Percentiles rank a stretch among this genome's conserved stretches.
These are phyloP conservation scores for Nesogale talazaci DNA, from an alignment of 2,113 vertebrate species.

Conservation along the genomic window DNA sequence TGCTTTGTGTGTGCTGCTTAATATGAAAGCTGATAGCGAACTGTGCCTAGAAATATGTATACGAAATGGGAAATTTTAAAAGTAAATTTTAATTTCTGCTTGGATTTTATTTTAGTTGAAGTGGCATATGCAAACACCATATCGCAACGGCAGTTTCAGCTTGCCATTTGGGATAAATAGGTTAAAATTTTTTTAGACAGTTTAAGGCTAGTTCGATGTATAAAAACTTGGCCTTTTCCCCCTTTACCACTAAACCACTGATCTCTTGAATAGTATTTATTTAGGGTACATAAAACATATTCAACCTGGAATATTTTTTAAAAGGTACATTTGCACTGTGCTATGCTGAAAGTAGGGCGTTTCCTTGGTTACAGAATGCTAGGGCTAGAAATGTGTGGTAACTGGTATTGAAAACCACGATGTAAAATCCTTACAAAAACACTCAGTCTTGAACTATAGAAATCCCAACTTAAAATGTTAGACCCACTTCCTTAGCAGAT, in stretches of 20 bases:
- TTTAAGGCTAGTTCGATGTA: not conserved
- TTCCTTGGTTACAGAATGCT: constrained; percentile 67
- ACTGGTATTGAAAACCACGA: constrained; percentile 63
- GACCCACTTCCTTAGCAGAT: constrained; percentile 26
- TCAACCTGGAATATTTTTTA: constrained; percentile 8
- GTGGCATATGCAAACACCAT: not conserved
- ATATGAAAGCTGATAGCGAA: constrained; percentile 18
- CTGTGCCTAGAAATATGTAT: constrained; percentile 27
- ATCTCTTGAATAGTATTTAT: constrained; percentile 63
- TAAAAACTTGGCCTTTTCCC: constrained; percentile 3
- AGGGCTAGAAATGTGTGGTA: constrained; percentile 47
- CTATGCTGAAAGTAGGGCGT: constrained; percentile 56
- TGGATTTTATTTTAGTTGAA: constrained; percentile 31
- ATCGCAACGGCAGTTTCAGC: not conserved
- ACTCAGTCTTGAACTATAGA: constrained; percentile 23
- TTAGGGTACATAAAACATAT: constrained; percentile 62
- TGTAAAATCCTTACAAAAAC: constrained; percentile 54
- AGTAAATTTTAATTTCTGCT: constrained; percentile 16
- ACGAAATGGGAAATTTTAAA: not conserved
- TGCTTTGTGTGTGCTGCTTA: not conserved
- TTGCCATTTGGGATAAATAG: not conserved
- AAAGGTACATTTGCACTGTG: constrained; percentile 53
- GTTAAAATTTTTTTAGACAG: not conserved
- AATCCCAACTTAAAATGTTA: constrained; percentile 13
- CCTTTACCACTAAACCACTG: not conserved